Conservation (phyloP, 2,797 vertebrate species). For the Thripadectes ignobilis region DNA sequence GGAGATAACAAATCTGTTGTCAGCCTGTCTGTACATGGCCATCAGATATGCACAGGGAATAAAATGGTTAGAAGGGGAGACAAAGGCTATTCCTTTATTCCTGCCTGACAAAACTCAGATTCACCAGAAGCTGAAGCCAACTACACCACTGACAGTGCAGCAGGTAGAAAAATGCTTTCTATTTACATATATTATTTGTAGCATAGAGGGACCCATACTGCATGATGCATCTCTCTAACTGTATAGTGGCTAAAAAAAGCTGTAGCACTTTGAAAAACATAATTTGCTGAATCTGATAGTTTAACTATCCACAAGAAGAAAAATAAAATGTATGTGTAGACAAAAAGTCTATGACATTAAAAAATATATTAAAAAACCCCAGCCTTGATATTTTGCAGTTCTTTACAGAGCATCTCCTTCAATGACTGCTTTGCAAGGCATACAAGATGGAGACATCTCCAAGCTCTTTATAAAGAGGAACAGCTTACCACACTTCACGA, state of each 20-base stretch:
- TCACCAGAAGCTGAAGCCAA: conserved; percentile 22
- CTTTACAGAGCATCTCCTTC: background rate
- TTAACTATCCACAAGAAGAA: background rate
- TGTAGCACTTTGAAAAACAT: background rate
- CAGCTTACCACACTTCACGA: background rate
- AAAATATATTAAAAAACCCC: background rate
- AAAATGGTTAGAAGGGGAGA: conserved; percentile 30
- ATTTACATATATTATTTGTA: background rate
- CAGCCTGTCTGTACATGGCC: conserved; percentile 45
- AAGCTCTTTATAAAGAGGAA: background rate
- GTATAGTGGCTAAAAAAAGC: background rate
- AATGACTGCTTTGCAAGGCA: background rate
- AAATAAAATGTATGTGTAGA: background rate
- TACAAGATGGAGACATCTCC: background rate
- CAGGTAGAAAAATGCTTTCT: background rate
- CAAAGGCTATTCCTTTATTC: conserved; percentile 13
- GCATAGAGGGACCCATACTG: background rate
- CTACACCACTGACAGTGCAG: background rate
- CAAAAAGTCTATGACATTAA: background rate
- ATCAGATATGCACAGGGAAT: conserved; percentile 49
- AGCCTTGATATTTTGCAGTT: background rate
- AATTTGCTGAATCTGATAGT: background rate
- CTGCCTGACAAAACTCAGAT: conserved; percentile 22
- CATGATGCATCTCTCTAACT: background rate
- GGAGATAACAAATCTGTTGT: conserved; percentile 60